These are phyloP conservation scores for Cephalopholis sonnerati DNA, from an alignment of 2,113 vertebrate species.

Conservation along the genomic window DNA sequence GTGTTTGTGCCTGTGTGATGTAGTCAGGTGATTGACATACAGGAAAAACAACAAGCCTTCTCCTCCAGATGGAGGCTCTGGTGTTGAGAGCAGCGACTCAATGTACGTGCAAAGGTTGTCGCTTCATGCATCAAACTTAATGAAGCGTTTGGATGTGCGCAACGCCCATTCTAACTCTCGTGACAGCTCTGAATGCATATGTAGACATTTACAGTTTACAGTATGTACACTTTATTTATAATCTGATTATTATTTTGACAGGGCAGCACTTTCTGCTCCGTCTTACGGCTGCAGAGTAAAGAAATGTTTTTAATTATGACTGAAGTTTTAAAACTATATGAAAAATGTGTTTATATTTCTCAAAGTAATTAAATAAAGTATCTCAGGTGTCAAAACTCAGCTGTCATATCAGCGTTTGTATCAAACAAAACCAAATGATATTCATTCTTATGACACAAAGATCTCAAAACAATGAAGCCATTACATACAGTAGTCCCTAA, in stretches of 20 bases:
- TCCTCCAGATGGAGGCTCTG: slow-evolving; percentile 37
- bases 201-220: background rate
- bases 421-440: background rate
- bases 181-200: background rate
- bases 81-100: slow-evolving; percentile 38
- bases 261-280: no score
- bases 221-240: background rate
- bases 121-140: slow-evolving; percentile 19
- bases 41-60: slow-evolving; percentile 43
- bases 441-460: no score
- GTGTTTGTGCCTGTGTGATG: background rate
- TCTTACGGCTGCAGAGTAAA: background rate
- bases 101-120: slow-evolving; percentile 35
- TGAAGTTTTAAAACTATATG: background rate
- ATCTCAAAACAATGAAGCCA: background rate
- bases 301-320: background rate
- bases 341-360: background rate
- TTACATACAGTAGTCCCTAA: no score
- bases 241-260: background rate
- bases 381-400: background rate
- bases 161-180: background rate
- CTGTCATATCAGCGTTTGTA: background rate
- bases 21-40: slow-evolving; percentile 33
- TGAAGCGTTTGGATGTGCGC: slow-evolving; percentile 6
- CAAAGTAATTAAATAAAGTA: no score